These are phyloP conservation scores for Martes martes DNA, from an alignment of 2,113 vertebrate genomes.

Conservation along the genomic window DNA sequence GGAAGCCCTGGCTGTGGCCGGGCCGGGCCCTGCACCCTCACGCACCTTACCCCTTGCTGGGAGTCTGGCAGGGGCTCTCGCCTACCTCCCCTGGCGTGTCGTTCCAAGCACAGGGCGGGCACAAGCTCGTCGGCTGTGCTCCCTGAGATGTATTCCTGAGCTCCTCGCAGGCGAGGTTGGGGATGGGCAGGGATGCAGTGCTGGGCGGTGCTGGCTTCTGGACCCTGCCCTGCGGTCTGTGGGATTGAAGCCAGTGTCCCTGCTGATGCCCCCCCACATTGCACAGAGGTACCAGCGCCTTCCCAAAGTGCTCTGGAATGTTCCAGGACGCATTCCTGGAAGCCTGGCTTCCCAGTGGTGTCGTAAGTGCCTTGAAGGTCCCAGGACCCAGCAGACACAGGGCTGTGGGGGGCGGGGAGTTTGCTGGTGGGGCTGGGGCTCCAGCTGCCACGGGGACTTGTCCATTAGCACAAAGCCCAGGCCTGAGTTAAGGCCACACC, in stretches of 20 bases:
- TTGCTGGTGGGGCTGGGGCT: not conserved
- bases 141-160: not conserved
- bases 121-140: too few species aligned
- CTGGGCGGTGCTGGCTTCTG: not conserved
- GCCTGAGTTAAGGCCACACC: not conserved
- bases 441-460: not conserved
- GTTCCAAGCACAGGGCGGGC: fast-evolving
- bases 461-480: not conserved
- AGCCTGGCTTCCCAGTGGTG: fast-evolving
- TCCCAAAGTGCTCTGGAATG: not conserved
- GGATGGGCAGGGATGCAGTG: not conserved
- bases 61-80: fast-evolving
- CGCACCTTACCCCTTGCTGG: not conserved
- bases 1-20: not conserved
- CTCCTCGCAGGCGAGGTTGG: not conserved
- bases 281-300: not conserved
- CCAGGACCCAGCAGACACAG: not conserved
- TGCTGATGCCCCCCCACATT: fast-evolving
- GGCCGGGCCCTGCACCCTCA: not conserved
- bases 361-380: not conserved
- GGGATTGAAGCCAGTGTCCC: fast-evolving
- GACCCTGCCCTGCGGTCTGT: too few species aligned
- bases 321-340: not conserved
- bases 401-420: too few species aligned
- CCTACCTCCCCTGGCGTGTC: not conserved